Evolutionary conservation across 2,888 invertebrate species (phyloP), one percentile per base, ranked within the genome.

Genomic region (Phaonia tiefii): DNA sequence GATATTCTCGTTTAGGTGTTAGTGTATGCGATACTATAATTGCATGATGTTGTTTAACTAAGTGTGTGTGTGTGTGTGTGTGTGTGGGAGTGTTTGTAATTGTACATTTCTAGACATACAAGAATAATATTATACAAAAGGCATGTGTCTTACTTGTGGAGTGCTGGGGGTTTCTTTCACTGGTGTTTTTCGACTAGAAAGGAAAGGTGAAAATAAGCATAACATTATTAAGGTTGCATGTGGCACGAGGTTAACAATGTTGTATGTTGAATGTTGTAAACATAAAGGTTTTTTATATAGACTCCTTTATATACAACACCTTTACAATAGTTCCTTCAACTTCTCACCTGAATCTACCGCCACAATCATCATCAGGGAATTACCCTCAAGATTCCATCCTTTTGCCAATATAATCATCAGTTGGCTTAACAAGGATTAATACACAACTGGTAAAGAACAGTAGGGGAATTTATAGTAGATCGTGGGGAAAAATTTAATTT

Each of bases 191-290:
- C 66, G 2, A 13, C 20, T 31, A 42, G 15, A 63, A 26, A 42
- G 20, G 25, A 42, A 63, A 63, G 22, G 42, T 42, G 20, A 42
- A 22, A 63, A n/a, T 3, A 66, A 65, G 49, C 65, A 39, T 31
- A 72, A 69, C 49, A 51, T 60, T 66, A 75, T 58, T 66, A 66
- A 58, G 58, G 71, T 79, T 71, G 79, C 79, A 79, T 79, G 75
- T 79, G 75, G 75, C 79, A 73, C 69, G 78, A 79, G 63, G 78
- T 66, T 79, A 75, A 75, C 70, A 66, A 71, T 79, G 71, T 79
- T 75, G 75, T n/a, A n/a, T n/a, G n/a, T n/a, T n/a, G n/a, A n/a
- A 66, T 49, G 75, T 42, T 66, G 79, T 74, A 66, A 74, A 79
- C 49, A 71, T 39, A 74, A 70, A 51, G 20, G 20, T 51, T 11